Percentiles rank a stretch among this genome's conserved stretches.
These are phyloP conservation scores for Mus musculus DNA, from an alignment of 2,113 vertebrate genomes.

Conservation along the genomic window DNA sequence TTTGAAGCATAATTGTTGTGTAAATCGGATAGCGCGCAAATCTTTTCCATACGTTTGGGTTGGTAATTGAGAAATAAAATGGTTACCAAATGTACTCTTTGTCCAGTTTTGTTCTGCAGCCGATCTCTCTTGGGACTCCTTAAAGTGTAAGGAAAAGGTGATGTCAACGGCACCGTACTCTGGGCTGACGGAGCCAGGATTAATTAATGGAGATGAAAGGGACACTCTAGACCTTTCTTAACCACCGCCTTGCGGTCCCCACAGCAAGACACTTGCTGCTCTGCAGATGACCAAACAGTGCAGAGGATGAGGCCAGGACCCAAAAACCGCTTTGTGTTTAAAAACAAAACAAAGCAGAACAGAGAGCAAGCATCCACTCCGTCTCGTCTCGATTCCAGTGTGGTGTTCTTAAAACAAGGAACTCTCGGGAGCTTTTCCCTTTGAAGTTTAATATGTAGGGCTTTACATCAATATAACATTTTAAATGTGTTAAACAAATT, in stretches of 20 bases:
- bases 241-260: constrained; percentile 77
- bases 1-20: constrained; percentile 92
- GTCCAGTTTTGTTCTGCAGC: constrained; percentile 89
- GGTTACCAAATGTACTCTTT: constrained; percentile 93
- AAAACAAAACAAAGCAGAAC: constrained; percentile 83
- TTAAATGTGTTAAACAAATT: constrained; percentile 91
- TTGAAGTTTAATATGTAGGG: constrained; percentile 91
- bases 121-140: constrained; percentile 89
- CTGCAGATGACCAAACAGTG: constrained; percentile 82
- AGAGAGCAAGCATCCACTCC: constrained; percentile 82
- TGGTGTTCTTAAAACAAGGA: constrained; percentile 86
- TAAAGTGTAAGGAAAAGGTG: constrained; percentile 92
- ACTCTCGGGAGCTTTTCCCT: constrained; percentile 88
- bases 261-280: constrained; percentile 82
- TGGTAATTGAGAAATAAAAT: constrained; percentile 94
- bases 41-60: constrained; percentile 92
- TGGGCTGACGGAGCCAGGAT: constrained; percentile 88
- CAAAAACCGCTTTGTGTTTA: constrained; percentile 79
- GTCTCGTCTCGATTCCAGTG: constrained; percentile 83
- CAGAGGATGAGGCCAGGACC: constrained; percentile 78
- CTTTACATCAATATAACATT: constrained; percentile 89
- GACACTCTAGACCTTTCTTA: constrained; percentile 87
- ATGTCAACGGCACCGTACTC: constrained; percentile 90
- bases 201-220: constrained; percentile 93
- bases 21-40: constrained; percentile 91